Evolutionary conservation across 1,140 invertebrate species (phyloP), one percentile per base, ranked within the genome.

Genomic region (Zaprionus africanus): DNA sequence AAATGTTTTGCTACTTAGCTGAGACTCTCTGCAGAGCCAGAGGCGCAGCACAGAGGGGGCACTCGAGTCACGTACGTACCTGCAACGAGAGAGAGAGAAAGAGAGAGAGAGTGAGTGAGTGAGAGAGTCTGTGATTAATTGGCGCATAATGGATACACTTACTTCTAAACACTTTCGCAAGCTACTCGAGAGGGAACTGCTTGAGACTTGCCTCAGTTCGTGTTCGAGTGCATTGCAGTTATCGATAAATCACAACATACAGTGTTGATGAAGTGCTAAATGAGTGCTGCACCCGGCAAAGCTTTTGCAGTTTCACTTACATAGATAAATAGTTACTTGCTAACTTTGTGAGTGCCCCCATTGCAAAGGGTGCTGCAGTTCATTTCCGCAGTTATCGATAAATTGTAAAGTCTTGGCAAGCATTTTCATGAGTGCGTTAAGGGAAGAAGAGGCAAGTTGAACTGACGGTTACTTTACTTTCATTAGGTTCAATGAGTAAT

Each of bases 31-130:
- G 9, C 31, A 31, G 28, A 31, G 41, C 41, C n/a, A 41, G 15
- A 41, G 15, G 15, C 13, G 38, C 13, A 15, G 38, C 38, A 49
- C 13, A 43, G 53, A 26, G 31, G 31, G 31, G 31, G 31, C 22
- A 43, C 17, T 54, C 43, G 9, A 58, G 51, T 38, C 38, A 81
- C 78, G 31, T 87, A 81, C 78, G 22, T 87, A 87, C 84, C 84
- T 87, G 84, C 60, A 69, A 71, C 12, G 51, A 69, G 17, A 80
- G 38, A 51, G 49, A 74, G 15, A 41, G 22, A 13, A 62, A 58
- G 7, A 46, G 17, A 46, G 53, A 49, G 46, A 65, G 7, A 72
- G n/a, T 66, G 22, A 65, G 46, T 49, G 19, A 22, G 66, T 41
- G 22, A 22, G 31, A 66, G 38, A 36, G 31, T 56, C 53, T 61